Conservation (phyloP, 2,888 invertebrate species). For the Cynaeus angustus region DNA sequence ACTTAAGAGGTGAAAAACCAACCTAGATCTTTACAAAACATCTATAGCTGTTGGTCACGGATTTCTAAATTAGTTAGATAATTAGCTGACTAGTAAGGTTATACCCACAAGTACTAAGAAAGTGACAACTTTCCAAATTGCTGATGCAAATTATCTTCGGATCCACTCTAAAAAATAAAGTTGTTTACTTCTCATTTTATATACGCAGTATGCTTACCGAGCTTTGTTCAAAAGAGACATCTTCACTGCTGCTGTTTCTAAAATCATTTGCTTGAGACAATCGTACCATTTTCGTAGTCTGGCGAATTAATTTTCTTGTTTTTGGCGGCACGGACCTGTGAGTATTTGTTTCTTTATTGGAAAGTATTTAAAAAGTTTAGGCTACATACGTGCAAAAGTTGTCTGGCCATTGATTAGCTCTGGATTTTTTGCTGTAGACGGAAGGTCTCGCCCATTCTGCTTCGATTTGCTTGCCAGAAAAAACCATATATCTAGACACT, state of each 20-base stretch:
- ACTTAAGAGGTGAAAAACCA: no score
- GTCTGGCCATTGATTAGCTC: conserved; percentile 53
- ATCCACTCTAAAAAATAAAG: no score
- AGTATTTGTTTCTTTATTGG: no score
- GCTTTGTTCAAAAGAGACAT: background rate
- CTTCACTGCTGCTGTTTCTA: background rate
- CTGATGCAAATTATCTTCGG: no score
- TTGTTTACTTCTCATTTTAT: no score
- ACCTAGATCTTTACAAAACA: no score
- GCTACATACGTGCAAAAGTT: conserved; percentile 66
- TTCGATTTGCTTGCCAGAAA: conserved; percentile 51
- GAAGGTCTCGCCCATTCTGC: conserved; percentile 67
- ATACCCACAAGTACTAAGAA: no score
- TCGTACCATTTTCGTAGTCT: background rate
- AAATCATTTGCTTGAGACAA: background rate
- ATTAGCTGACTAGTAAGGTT: no score
- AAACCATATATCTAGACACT: conserved; percentile 2
- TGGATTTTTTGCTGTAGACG: conserved; percentile 60
- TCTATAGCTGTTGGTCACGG: no score
- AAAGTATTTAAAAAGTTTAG: background rate
- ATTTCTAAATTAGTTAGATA: no score
- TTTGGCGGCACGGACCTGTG: conserved; percentile 36
- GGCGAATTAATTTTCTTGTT: background rate
- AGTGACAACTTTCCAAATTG: no score
- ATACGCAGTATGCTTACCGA: background rate